Evolutionary conservation across 2,113 vertebrate genomes (phyloP).

Genomic region (Saiga tatarica): DNA sequence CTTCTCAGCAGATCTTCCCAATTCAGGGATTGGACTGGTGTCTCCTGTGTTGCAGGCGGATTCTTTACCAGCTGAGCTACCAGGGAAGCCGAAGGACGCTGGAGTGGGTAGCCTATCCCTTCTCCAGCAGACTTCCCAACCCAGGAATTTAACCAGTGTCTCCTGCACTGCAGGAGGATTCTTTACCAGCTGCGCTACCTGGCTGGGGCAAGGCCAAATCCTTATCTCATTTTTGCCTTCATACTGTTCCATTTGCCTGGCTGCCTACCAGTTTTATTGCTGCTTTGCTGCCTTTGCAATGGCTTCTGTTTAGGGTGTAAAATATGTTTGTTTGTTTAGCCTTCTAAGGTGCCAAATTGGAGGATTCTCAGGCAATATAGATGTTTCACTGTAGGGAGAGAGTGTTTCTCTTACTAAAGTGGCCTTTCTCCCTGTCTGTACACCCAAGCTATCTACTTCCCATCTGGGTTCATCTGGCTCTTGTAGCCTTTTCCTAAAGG

Average conservation of each 20-base stretch:
- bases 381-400: neutral
- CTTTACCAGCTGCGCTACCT: neutral
- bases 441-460: neutral
- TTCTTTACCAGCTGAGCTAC: neutral
- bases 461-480: neutral
- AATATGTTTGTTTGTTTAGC: neutral
- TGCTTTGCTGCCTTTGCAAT: neutral
- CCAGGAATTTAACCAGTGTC: neutral
- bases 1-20: neutral
- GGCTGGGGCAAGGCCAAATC: neutral
- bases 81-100: neutral
- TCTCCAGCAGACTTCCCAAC: neutral
- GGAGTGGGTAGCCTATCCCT: neutral
- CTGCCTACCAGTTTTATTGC: neutral
- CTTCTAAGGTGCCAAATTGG: neutral
- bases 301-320: neutral
- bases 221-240: neutral
- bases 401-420: neutral
- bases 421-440: neutral
- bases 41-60: neutral
- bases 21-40: neutral
- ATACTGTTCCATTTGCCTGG: neutral
- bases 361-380: constrained; percentile 13
- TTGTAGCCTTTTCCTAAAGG: neutral
- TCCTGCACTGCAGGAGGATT: neutral